Conservation (phyloP, 2,113 vertebrate species). For the Alces alces region DNA sequence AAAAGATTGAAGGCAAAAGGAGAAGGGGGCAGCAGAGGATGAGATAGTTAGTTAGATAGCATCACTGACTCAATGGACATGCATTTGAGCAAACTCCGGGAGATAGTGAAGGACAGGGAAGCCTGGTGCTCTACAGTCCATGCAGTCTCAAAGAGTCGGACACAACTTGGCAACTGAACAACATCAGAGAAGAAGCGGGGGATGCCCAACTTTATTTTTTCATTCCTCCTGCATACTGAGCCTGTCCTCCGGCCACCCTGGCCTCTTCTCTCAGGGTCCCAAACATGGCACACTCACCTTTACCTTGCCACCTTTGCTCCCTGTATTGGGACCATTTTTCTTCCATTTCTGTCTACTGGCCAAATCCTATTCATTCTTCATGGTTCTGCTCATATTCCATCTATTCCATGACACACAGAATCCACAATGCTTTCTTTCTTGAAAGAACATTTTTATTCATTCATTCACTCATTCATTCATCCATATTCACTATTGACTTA, state of each 20-base stretch:
- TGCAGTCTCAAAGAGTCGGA: background rate
- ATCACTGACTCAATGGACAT: background rate
- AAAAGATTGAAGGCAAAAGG: background rate
- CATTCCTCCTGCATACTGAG: background rate
- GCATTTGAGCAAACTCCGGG: background rate
- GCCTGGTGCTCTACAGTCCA: background rate
- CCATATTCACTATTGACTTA: background rate
- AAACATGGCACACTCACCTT: background rate
- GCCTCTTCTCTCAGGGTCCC: background rate
- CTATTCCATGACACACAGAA: background rate
- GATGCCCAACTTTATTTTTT: background rate
- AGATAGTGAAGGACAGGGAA: background rate
- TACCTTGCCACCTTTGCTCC: background rate
- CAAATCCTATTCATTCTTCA: background rate
- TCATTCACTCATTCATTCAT: background rate
- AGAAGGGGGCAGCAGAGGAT: background rate
- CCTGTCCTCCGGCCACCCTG: background rate
- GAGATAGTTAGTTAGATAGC: background rate
- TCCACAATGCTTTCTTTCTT: background rate
- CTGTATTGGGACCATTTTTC: background rate
- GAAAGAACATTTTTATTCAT: background rate
- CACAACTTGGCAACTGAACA: background rate
- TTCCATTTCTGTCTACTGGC: background rate
- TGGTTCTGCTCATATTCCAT: background rate
- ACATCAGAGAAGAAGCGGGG: background rate